These are phyloP conservation scores for Drosophila guanche DNA, from an alignment of 1,140 invertebrate species.

Conservation along the genomic window DNA sequence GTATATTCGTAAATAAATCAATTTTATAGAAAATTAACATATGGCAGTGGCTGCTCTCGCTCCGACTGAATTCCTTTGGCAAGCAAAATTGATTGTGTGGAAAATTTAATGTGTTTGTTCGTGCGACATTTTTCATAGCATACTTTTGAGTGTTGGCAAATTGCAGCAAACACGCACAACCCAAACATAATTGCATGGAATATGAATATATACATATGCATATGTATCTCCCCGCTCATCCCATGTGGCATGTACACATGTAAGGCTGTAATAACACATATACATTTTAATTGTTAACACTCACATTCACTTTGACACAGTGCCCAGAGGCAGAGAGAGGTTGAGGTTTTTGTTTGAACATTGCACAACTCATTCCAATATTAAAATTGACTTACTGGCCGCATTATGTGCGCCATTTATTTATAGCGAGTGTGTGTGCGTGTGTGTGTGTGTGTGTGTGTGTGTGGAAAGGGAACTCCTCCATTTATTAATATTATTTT, in stretches of 20 bases:
- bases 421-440: too few relatives aligned
- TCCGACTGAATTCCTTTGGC: conserved; percentile 6
- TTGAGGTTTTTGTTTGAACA: conserved; percentile 58
- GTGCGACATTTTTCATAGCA: conserved; percentile 68
- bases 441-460: too few relatives aligned
- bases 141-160: conserved; percentile 78
- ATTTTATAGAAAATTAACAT: conserved; percentile 64
- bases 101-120: conserved; percentile 67
- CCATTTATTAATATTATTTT: conserved; percentile 69
- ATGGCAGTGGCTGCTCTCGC: conserved; percentile 21
- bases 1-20: conserved; percentile 48
- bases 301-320: conserved; percentile 23
- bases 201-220: too few relatives aligned
- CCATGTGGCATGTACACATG: conserved; percentile 35
- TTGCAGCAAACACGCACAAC: conserved; percentile 37
- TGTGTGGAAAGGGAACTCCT: background rate
- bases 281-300: conserved; percentile 64
- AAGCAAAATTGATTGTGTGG: conserved; percentile 75
- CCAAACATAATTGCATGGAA: conserved; percentile 48
- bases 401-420: conserved; percentile 69
- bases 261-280: conserved; percentile 24
- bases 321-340: too few relatives aligned
- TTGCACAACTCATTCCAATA: conserved; percentile 64
- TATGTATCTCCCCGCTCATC: too few relatives aligned
- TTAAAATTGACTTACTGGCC: conserved; percentile 77